Evolutionary conservation across 2,113 vertebrate genomes (phyloP), one percentile per base, ranked within the genome.

Genomic region (Zosterops lateralis): DNA sequence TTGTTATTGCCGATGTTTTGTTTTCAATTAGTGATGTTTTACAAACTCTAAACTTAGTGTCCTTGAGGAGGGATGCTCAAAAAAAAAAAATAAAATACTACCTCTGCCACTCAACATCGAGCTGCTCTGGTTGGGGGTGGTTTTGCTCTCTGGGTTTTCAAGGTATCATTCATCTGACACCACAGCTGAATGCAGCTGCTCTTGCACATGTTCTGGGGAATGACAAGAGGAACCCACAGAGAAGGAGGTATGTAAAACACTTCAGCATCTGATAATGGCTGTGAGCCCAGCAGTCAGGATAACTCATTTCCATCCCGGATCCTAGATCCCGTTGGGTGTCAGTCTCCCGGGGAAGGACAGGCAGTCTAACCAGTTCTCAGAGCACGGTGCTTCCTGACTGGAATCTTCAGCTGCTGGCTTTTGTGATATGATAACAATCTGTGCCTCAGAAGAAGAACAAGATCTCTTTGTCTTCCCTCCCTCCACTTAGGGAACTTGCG

Each of bases 11-110:
- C 57, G 1, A 62, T 89, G 78, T 96, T 97, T 94, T 66, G 62
- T 24, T 95, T 92, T 50, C 4, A 6, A 83, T 96, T 68, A 89
- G 95, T 65, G 77, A 95, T 87, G 82, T 97, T 97, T 97, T 93
- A 93, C 92, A 92, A 91, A 95, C 56, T 80, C 82, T 89, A 89
- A 83, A 70, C 92, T 80, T 74, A 91, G 96, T 90, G 75, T 95
- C 95, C 93, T 95, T 91, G 85, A 97, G 90, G 93, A 95, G 88
- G 90, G 96, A 95, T 93, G 93, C 97, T 96, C 94, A 81, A 84
- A 92, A 66, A 38, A 38, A 38, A 62, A 54, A 92, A 97, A 97
- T 96, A 96, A 97, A 97, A 92, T 88, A 95, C 97, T 97, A 97
- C 96, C 96, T 97, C 97, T 97, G 95, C 95, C 91, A 91, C 87